Conservation (phyloP, 2,113 vertebrate genomes). For the Sigmodon hispidus region DNA sequence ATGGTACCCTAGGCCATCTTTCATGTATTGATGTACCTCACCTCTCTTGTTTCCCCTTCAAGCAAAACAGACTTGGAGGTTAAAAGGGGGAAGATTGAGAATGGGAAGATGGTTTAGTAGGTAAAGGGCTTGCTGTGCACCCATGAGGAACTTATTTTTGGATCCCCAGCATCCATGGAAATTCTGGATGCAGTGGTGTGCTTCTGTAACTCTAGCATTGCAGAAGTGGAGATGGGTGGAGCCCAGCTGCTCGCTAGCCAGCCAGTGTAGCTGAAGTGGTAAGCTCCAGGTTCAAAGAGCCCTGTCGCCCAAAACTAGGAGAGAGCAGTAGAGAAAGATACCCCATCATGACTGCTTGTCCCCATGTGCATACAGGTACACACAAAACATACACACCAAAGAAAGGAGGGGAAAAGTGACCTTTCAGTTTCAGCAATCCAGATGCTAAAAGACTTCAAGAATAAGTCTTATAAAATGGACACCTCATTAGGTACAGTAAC, state of each 20-base stretch:
- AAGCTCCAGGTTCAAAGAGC: neutral
- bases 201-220: neutral
- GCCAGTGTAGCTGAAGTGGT: neutral
- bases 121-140: too few species aligned
- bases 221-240: neutral
- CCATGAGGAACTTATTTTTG: too few species aligned
- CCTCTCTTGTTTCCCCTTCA: neutral
- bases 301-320: neutral
- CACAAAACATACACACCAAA: neutral
- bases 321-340: neutral
- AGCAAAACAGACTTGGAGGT: neutral
- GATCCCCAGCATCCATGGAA: too few species aligned
- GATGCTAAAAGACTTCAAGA: neutral
- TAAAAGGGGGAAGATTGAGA: neutral
- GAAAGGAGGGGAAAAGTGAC: neutral
- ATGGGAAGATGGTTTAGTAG: neutral
- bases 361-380: neutral
- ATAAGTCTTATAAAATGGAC: neutral
- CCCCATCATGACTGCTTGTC: neutral
- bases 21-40: neutral
- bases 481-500: neutral
- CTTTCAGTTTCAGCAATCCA: neutral
- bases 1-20: fast-evolving
- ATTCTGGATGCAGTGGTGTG: neutral
- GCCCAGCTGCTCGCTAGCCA: neutral